Conservation (phyloP, 1,140 invertebrate species). For the Acromyrmex charruanus region DNA sequence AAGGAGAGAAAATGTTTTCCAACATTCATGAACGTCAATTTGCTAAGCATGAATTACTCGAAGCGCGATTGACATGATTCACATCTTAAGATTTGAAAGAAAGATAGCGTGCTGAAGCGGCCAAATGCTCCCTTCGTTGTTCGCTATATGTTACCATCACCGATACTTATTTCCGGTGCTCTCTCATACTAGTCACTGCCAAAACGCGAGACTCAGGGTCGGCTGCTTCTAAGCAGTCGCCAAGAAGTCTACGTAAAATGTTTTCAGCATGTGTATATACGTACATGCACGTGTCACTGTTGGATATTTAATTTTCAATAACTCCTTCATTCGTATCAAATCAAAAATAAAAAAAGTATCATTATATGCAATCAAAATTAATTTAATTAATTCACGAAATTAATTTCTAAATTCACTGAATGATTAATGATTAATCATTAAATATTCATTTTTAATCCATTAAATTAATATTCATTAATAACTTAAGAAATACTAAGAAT, state of each 20-base stretch:
- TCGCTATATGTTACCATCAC: constrained; percentile 25
- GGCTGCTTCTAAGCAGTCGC: constrained; percentile 44
- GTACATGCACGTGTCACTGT: too few species aligned
- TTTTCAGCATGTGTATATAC: not conserved
- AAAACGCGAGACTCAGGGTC: constrained; percentile 57
- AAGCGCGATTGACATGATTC: constrained; percentile 26
- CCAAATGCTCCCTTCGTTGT: constrained; percentile 6
- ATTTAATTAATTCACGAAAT: not conserved
- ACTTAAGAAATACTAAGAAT: not conserved
- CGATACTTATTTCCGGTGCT: constrained; percentile 67
- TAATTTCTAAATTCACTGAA: not conserved
- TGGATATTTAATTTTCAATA: not conserved
- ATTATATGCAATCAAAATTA: not conserved
- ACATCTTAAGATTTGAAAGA: constrained; percentile 31
- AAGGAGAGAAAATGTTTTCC: not conserved
- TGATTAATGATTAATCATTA: not conserved
- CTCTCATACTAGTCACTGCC: constrained; percentile 58
- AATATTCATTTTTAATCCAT: constrained; percentile 4
- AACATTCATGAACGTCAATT: not conserved
- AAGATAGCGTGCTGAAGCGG: not conserved
- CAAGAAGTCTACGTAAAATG: constrained; percentile 56
- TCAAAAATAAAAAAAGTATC: not conserved
- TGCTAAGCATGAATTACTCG: not conserved
- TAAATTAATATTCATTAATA: too few species aligned
- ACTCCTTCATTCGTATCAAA: not conserved